phyloP scores from a whole-genome alignment of 2,113 vertebrate species.

The Oryzias melastigma region DNA sequence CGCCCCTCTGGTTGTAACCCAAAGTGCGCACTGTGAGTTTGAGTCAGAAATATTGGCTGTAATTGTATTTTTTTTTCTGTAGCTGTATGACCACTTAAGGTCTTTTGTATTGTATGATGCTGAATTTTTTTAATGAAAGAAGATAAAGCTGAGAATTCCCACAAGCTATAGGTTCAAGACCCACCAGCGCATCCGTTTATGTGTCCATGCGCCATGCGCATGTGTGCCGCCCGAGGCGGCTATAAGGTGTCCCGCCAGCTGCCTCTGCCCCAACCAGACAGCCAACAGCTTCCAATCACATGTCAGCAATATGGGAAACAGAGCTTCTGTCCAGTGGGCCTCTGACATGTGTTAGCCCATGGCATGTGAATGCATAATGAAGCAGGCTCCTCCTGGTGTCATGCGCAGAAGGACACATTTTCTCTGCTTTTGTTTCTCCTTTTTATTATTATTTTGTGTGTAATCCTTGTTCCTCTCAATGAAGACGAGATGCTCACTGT shows the following conservation, averaged over 20 bases:
- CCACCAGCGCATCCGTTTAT: slow-evolving; percentile 19
- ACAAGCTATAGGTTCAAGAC: slow-evolving; percentile 46
- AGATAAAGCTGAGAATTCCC: slow-evolving; percentile 42
- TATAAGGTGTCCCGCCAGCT: slow-evolving; percentile 77
- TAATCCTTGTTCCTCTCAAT: slow-evolving; percentile 32
- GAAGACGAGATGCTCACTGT: slow-evolving; percentile 43
- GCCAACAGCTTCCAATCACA: slow-evolving; percentile 81
- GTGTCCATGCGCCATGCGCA: slow-evolving; percentile 35
- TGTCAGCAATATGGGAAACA: slow-evolving; percentile 80
- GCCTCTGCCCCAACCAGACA: slow-evolving; percentile 74
- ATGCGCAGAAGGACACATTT: slow-evolving; percentile 30
- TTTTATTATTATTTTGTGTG: slow-evolving; percentile 4
- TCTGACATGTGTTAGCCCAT: slow-evolving; percentile 73
- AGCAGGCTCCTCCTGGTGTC: slow-evolving; percentile 65
- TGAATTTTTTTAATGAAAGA: no score
- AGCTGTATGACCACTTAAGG: background rate
- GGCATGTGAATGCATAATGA: slow-evolving; percentile 72
- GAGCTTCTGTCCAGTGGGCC: slow-evolving; percentile 75
- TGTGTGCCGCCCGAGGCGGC: slow-evolving; percentile 63
- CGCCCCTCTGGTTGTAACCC: slow-evolving; percentile 63
- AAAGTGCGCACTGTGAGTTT: slow-evolving; percentile 30
- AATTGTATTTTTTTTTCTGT: slow-evolving; percentile 3
- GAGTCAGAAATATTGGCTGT: slow-evolving; percentile 11
- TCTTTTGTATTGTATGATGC: no score
- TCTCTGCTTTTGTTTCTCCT: slow-evolving; percentile 18